These are phyloP conservation scores for Griposia aprilina DNA, from an alignment of 2,888 invertebrate genomes.

Conservation along the genomic window DNA sequence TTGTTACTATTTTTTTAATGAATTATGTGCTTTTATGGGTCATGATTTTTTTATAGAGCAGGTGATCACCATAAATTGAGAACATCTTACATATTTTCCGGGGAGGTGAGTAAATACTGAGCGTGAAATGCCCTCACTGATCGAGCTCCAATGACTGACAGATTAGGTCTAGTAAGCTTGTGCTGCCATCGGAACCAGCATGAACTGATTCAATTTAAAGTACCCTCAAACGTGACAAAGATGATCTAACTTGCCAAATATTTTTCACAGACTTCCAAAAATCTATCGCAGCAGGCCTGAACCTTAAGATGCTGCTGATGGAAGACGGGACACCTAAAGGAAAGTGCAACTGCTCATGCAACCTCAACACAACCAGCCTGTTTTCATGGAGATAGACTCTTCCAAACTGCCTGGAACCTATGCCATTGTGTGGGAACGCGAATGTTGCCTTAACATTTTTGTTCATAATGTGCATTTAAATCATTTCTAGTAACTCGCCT, in stretches of 20 bases:
- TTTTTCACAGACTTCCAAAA: constrained; percentile 14
- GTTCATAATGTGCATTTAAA: not conserved
- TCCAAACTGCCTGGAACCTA: not conserved
- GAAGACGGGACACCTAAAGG: not conserved
- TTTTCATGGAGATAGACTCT: constrained; percentile 6
- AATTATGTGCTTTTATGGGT: not conserved
- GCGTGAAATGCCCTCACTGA: no score
- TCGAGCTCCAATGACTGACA: no score
- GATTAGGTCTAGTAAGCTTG: not conserved
- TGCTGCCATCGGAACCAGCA: not conserved
- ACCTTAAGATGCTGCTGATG: not conserved
- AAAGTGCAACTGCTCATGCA: constrained; percentile 33
- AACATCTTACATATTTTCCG: not conserved
- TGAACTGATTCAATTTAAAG: not conserved
- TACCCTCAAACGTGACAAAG: not conserved
- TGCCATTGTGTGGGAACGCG: not conserved
- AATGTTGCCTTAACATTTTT: not conserved
- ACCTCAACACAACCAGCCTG: constrained; percentile 21
- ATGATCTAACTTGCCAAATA: constrained; percentile 9
- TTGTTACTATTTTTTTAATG: no score
- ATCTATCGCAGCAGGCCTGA: constrained; percentile 10
- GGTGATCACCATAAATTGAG: not conserved
- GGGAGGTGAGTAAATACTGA: not conserved
- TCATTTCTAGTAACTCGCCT: not conserved
- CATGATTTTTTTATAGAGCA: not conserved